Evolutionary conservation across 2,888 invertebrate species (phyloP).

Genomic region (Gordius sp.): DNA sequence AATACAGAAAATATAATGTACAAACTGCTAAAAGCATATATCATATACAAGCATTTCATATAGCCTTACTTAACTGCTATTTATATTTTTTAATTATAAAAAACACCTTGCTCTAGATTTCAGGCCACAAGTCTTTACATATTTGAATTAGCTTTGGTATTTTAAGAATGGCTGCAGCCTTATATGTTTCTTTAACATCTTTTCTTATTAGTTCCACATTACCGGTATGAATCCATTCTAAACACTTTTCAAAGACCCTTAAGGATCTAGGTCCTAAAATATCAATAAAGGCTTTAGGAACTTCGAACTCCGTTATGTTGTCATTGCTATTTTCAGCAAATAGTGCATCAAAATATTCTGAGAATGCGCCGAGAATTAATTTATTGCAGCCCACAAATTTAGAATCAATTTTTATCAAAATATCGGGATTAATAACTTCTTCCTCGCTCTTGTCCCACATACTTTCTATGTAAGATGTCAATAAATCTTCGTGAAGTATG

Average conservation of each 20-base stretch:
- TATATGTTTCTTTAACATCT: slow-evolving; percentile 4
- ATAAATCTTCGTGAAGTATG: not conserved
- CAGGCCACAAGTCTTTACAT: slow-evolving; percentile 8
- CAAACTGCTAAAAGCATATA: no score
- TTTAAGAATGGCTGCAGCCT: slow-evolving; percentile 7
- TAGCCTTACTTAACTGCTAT: no score
- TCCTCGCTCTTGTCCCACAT: slow-evolving; percentile 7
- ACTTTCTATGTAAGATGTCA: not conserved
- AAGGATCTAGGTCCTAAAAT: not conserved
- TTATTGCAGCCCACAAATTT: not conserved
- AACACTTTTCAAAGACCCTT: not conserved
- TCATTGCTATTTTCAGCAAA: not conserved
- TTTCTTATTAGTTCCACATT: slow-evolving; percentile 7
- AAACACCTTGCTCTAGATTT: no score
- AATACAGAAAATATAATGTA: no score
- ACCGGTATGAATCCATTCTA: slow-evolving; percentile 13
- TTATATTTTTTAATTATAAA: no score
- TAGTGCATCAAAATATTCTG: not conserved
- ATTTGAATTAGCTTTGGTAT: not conserved
- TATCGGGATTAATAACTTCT: slow-evolving; percentile 11
- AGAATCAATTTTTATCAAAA: not conserved
- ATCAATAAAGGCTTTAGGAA: not conserved
- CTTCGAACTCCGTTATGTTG: not conserved
- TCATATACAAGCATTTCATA: no score
- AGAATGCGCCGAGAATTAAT: not conserved